Conservation (phyloP, 1,140 invertebrate species). For the Drosophila seguyi region DNA sequence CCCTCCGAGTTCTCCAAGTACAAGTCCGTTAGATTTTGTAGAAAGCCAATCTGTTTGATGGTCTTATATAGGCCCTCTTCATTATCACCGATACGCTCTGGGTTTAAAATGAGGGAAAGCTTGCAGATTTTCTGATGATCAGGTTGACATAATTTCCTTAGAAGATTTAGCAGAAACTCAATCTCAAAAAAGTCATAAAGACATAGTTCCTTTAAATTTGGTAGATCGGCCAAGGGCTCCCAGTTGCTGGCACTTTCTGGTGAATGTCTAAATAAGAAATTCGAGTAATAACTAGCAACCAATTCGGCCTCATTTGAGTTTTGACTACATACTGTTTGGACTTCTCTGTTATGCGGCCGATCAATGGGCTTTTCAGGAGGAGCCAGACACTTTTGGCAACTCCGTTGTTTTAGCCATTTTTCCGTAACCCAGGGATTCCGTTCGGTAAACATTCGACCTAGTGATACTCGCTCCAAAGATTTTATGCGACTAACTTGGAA, state of each 20-base stretch:
- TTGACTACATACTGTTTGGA: not conserved
- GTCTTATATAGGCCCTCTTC: not conserved
- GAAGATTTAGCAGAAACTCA: not conserved
- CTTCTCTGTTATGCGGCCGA: not conserved
- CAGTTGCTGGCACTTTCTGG: not conserved
- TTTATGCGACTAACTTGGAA: not conserved
- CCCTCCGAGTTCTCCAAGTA: not conserved
- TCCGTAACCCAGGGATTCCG: not conserved
- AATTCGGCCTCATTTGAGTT: not conserved
- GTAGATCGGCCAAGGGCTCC: not conserved
- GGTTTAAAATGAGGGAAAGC: not conserved
- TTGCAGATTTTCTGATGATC: not conserved
- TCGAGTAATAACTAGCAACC: not conserved
- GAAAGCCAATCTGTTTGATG: not conserved
- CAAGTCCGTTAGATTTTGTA: not conserved
- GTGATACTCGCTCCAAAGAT: not conserved
- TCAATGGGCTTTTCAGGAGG: not conserved
- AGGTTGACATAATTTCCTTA: not conserved
- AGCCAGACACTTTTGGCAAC: not conserved
- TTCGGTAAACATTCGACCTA: not conserved
- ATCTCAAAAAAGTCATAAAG: not conserved
- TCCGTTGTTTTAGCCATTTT: not conserved
- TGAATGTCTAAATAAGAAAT: not conserved
- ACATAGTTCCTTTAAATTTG: not conserved
- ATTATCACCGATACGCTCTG: not conserved